phyloP scores from a whole-genome alignment of 30 jellyfish, hydroid and myxozoan species.

The Nemopilema nomurai region DNA sequence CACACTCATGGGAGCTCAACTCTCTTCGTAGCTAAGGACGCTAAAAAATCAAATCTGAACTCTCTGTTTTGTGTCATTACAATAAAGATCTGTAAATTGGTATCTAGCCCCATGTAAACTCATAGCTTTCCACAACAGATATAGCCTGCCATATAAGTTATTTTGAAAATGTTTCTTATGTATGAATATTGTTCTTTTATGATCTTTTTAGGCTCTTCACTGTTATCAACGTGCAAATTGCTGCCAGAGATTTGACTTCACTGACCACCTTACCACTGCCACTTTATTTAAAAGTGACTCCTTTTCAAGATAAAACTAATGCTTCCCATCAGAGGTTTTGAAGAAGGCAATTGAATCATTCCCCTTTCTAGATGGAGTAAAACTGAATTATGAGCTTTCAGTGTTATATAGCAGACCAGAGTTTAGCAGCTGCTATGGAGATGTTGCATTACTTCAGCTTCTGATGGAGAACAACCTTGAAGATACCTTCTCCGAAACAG shows the following conservation, averaged over 20 bases:
- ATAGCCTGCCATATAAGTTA: not conserved
- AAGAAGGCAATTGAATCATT: constrained; percentile 15
- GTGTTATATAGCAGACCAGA: constrained; percentile 13
- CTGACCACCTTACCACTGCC: constrained; percentile 46
- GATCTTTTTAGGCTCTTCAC: not conserved
- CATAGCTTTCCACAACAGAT: not conserved
- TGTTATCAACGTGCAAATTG: too few species aligned
- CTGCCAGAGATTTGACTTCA: not conserved
- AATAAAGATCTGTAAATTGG: not conserved
- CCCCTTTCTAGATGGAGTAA: constrained; percentile 8
- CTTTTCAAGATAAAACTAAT: constrained; percentile 2
- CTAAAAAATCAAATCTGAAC: not conserved
- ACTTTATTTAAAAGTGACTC: constrained; percentile 4
- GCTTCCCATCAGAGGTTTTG: constrained; percentile 1
- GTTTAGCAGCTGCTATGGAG: constrained; percentile 4
- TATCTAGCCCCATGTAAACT: not conserved
- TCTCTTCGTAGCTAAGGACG: not conserved
- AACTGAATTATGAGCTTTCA: not conserved
- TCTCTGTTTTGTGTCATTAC: not conserved
- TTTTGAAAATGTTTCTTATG: not conserved
- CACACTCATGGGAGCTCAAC: not conserved
- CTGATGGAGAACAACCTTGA: constrained; percentile 10
- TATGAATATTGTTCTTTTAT: not conserved
- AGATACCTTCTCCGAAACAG: constrained; percentile 19
- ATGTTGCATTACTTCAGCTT: constrained; percentile 11